Evolutionary conservation across 2,113 vertebrate genomes (phyloP), one percentile per base, ranked within the genome.

Genomic region (Hucho hucho): DNA sequence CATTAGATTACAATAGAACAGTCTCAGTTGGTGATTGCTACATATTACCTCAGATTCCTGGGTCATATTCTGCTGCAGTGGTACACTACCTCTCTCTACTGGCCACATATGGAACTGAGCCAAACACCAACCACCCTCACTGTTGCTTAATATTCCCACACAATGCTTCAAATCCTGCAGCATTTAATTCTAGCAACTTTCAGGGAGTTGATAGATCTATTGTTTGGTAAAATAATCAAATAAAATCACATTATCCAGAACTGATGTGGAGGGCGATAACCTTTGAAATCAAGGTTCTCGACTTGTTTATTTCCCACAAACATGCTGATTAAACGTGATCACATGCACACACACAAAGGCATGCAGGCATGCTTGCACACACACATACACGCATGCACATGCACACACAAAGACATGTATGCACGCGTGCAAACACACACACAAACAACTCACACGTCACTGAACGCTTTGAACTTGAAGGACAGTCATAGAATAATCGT

Each of bases 201-300:
- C 49, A 53, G 16, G 49, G 16, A 53, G 28, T 78, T 68, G 79
- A 82, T 76, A 75, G 22, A 37, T 6, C 56, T 75, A 72, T 79
- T 79, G 75, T 85, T 79, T 37, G 26, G 53, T 79, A 43, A 69
- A 73, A 76, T 65, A 67, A 79, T 72, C 43, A 29, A 77, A 69
- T n/a, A 29, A 46, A 74, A 75, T 80, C 47, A 49, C 68, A 75
- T 69, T 81, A 80, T 68, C 74, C n/a, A 6, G 65, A 75, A 74
- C 77, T 22, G 76, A 73, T 66, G 76, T 43, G 37, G 37, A 56
- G 32, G 47, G 73, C n/a, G 58, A 61, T 22, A 61, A 61, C 20
- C 58, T 16, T 61, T 16, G 6, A 61, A n/a, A 61, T 24, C 4
- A 61, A 61, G n/a, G 20, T 61, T 61, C n/a, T 61, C 4, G 16